Evolutionary conservation across 2,797 vertebrate species (phyloP).

Genomic region (Sphenopsis melanotis): DNA sequence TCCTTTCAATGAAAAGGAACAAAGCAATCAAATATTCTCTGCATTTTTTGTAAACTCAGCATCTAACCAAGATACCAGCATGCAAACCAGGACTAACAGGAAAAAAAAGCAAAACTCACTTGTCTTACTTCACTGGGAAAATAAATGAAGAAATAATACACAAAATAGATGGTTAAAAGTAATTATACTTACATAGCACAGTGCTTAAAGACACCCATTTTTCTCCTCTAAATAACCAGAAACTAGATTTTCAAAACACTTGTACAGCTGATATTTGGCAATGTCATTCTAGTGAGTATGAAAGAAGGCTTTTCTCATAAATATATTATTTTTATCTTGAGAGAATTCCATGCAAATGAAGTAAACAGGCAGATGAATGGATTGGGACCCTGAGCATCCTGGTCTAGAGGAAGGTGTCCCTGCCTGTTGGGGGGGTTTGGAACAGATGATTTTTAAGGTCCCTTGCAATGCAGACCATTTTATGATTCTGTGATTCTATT

Average conservation of each 20-base stretch:
- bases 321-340: neutral
- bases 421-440: neutral
- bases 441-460: neutral
- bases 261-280: neutral
- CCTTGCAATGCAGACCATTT: neutral
- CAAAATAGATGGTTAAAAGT: slow-evolving; percentile 16
- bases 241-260: slow-evolving; percentile 13
- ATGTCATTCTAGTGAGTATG: neutral
- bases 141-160: slow-evolving; percentile 6
- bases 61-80: neutral
- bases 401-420: neutral
- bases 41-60: neutral
- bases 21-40: slow-evolving; percentile 2
- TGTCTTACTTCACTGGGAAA: neutral
- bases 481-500: neutral
- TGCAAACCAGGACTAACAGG: neutral
- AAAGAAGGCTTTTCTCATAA: neutral
- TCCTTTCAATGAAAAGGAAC: neutral
- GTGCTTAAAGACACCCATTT: neutral
- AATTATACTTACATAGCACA: neutral
- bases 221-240: neutral
- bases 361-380: neutral
- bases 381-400: neutral
- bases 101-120: neutral
- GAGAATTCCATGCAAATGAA: neutral